Percentiles rank a stretch among this genome's conserved stretches.
These are phyloP conservation scores for Zaprionus taronus DNA, from an alignment of 1,140 invertebrate genomes.

Conservation along the genomic window DNA sequence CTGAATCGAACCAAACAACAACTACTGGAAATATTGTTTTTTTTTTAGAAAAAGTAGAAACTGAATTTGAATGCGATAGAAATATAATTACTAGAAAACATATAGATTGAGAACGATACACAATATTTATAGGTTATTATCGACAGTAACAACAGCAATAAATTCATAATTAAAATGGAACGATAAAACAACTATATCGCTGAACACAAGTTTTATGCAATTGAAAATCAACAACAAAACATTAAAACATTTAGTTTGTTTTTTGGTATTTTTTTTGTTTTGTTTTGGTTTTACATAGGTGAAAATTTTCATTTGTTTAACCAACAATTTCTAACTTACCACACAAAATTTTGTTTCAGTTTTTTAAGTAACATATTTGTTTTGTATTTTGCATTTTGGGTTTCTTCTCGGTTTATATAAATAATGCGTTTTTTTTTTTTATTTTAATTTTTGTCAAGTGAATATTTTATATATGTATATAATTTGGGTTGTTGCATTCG, in stretches of 20 bases:
- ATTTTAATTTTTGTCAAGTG: constrained; percentile 66
- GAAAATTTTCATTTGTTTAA: constrained; percentile 61
- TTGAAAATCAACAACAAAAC: constrained; percentile 75
- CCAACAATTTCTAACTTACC: constrained; percentile 84
- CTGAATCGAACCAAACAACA: constrained; percentile 14
- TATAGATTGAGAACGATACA: constrained; percentile 33
- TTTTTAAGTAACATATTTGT: constrained; percentile 70
- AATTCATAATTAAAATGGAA: constrained; percentile 46
- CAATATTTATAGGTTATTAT: constrained; percentile 24
- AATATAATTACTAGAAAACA: constrained; percentile 32
- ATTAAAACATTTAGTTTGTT: constrained; percentile 55
- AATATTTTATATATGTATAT: constrained; percentile 79
- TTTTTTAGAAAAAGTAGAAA: background rate
- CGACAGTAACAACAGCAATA: constrained; percentile 53
- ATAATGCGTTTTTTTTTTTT: constrained; percentile 65
- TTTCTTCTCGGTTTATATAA: constrained; percentile 71
- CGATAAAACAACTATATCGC: constrained; percentile 59
- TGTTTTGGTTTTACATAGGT: constrained; percentile 35
- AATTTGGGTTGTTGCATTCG: constrained; percentile 68
- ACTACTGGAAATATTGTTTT: constrained; percentile 8
- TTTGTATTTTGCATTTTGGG: constrained; percentile 47
- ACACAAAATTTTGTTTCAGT: constrained; percentile 83
- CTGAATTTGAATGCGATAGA: constrained; percentile 5
- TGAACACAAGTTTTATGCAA: constrained; percentile 67
- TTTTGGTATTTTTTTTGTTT: constrained; percentile 40